Evolutionary conservation across 2,888 invertebrate genomes (phyloP).

Genomic region (Anagyrus pseudococci): DNA sequence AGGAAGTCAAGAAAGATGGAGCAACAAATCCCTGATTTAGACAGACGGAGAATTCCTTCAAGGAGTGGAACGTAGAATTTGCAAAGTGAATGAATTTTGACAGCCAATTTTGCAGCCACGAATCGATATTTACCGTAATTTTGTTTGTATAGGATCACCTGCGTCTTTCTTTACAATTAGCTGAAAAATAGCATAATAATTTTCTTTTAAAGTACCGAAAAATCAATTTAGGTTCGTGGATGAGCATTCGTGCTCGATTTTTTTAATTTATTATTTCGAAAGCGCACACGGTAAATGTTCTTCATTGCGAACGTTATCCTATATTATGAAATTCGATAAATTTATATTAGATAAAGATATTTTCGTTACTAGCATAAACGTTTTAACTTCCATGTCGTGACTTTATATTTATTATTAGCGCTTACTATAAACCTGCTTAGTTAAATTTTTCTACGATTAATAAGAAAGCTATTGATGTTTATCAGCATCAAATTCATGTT

Average conservation of each 20-base stretch:
- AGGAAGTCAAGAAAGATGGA: constrained; percentile 74
- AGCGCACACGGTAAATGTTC: constrained; percentile 24
- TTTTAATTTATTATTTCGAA: constrained; percentile 16
- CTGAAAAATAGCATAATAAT: constrained; percentile 1
- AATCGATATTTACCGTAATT: constrained; percentile 8
- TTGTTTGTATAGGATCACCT: constrained; percentile 1
- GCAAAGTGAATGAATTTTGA: constrained; percentile 20
- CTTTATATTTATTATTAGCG: constrained; percentile 20
- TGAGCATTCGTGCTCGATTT: constrained; percentile 12
- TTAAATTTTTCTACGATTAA: constrained; percentile 15
- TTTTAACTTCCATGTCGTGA: constrained; percentile 18
- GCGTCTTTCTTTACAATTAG: background rate
- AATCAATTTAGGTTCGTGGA: constrained; percentile 13
- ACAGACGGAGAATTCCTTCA: constrained; percentile 31
- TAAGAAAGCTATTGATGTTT: too few relatives aligned
- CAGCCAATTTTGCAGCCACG: constrained; percentile 16
- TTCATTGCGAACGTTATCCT: constrained; percentile 18
- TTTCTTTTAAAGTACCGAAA: background rate
- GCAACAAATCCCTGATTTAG: constrained; percentile 71
- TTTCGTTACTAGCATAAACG: constrained; percentile 17
- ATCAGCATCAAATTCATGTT: too few relatives aligned
- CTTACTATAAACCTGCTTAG: constrained; percentile 8
- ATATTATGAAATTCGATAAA: constrained; percentile 13
- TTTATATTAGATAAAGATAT: constrained; percentile 12
- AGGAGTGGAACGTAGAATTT: constrained; percentile 35